phyloP scores from a whole-genome alignment of 2,113 vertebrate species.

The Penelope pileata region DNA sequence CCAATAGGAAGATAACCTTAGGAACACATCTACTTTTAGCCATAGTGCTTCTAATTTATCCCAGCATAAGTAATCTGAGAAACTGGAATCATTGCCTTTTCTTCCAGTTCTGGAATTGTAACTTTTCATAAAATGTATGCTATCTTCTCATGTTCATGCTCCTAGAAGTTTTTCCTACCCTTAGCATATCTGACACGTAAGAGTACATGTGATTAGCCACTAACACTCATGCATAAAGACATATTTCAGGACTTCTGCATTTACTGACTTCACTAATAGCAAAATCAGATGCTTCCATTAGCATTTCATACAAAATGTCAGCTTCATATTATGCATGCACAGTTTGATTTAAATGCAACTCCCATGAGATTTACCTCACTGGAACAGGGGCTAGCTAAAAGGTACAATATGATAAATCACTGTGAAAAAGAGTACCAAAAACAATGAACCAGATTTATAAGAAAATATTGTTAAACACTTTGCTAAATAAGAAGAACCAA shows the following conservation, averaged over 20 bases:
- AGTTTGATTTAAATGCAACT: not conserved
- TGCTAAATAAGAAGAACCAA: not conserved
- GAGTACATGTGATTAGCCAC: not conserved
- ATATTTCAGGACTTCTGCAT: not conserved
- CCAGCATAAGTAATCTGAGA: not conserved
- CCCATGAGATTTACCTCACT: not conserved
- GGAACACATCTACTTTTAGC: not conserved
- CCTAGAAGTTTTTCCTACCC: not conserved
- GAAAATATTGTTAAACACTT: not conserved
- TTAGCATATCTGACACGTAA: not conserved
- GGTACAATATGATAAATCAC: not conserved
- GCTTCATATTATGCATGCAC: not conserved
- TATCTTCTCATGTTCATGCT: not conserved
- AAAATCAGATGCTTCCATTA: not conserved
- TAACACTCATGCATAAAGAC: not conserved
- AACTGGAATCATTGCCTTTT: not conserved
- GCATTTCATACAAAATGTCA: not conserved
- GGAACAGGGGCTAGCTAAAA: not conserved
- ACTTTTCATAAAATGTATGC: not conserved
- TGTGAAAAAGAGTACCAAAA: not conserved
- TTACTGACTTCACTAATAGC: not conserved
- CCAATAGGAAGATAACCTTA: not conserved
- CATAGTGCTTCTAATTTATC: not conserved
- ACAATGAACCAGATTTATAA: not conserved
- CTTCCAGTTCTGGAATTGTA: not conserved